Evolutionary conservation across 1,140 invertebrate species (phyloP).

Genomic region (fruit fly (Drosophila melanogaster)): DNA sequence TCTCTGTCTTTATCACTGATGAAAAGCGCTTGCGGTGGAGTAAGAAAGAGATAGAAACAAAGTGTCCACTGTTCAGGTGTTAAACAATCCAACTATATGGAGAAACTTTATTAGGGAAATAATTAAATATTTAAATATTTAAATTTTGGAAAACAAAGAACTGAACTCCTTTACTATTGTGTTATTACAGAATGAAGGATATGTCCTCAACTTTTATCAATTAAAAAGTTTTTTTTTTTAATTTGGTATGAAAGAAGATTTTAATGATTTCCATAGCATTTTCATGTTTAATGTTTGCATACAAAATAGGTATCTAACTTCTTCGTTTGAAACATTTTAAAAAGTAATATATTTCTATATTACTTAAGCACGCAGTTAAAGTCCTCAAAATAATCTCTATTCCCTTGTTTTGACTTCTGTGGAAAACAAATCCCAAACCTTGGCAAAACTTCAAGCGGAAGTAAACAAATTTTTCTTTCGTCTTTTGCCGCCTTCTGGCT

Average conservation of each 20-base stretch:
- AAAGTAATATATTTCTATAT: no score
- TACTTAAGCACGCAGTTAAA: neutral
- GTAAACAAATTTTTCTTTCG: slow-evolving; percentile 47
- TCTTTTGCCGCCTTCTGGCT: neutral
- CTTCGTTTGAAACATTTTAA: no score
- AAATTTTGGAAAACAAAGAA: neutral
- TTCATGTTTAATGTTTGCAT: no score
- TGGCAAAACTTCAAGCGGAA: slow-evolving; percentile 49
- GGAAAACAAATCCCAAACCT: slow-evolving; percentile 38
- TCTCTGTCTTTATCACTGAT: slow-evolving; percentile 24
- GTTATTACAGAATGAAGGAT: no score
- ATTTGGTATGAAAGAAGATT: no score
- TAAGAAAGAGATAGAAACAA: neutral
- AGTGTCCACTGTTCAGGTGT: slow-evolving; percentile 4
- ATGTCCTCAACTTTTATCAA: no score
- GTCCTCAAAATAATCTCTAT: neutral
- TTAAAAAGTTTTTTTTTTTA: no score
- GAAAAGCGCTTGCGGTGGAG: slow-evolving; percentile 11
- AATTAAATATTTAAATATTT: neutral
- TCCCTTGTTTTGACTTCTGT: slow-evolving; percentile 18
- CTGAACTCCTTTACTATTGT: no score
- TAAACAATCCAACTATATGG: neutral
- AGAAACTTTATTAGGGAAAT: neutral
- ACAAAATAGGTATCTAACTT: no score
- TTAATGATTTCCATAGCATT: no score